Percentiles rank a stretch among this genome's conserved stretches.
Conservation (phyloP, 2,113 vertebrate genomes). For the Nibea coibor region DNA sequence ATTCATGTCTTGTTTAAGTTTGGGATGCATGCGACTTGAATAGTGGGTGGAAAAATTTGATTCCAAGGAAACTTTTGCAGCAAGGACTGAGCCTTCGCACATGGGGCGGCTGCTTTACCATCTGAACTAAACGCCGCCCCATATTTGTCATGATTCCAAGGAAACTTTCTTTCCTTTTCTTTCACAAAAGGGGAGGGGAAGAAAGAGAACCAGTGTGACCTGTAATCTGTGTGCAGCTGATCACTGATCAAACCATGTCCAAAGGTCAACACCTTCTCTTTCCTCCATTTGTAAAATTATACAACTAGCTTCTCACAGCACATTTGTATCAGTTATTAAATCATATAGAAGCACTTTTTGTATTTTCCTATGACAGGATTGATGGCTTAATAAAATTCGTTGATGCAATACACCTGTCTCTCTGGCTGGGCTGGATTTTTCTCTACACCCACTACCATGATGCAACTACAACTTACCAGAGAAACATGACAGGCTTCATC, state of each 20-base stretch:
- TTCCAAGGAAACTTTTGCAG: no score
- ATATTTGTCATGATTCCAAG: not conserved
- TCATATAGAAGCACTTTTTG: not conserved
- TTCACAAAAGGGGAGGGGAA: not conserved
- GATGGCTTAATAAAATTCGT: not conserved
- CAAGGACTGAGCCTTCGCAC: no score
- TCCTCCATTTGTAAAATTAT: not conserved
- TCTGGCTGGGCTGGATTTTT: not conserved
- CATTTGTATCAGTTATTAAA: not conserved
- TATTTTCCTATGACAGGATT: not conserved
- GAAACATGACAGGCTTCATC: not conserved
- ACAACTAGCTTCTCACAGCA: not conserved
- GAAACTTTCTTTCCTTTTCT: not conserved
- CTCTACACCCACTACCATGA: not conserved
- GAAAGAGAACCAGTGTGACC: not conserved
- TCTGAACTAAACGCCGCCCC: no score
- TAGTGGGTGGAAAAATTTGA: not conserved
- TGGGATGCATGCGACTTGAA: not conserved
- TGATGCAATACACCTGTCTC: not conserved
- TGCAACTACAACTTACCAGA: not conserved
- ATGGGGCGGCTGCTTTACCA: no score
- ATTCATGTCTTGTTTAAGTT: not conserved
- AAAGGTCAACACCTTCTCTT: not conserved
- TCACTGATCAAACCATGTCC: slow-evolving; percentile 22
- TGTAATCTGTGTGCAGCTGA: not conserved